Conservation (phyloP, 2,113 vertebrate genomes). For the Motacilla tschutschensis region DNA sequence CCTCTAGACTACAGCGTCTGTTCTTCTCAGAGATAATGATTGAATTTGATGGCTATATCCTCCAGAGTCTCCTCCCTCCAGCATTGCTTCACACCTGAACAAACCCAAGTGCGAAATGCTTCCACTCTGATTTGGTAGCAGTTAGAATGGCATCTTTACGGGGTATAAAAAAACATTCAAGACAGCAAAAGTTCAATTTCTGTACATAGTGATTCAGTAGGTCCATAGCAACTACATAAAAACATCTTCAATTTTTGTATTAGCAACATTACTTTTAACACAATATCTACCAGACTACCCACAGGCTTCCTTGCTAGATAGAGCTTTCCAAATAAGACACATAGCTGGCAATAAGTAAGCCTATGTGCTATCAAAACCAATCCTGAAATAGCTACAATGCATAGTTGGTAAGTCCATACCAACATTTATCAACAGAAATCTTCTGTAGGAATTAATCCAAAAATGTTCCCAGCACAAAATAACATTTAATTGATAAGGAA, state of each 20-base stretch:
- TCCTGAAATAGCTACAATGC: neutral
- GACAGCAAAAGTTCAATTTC: neutral
- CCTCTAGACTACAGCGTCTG: constrained; percentile 16
- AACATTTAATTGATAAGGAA: neutral
- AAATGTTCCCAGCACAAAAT: neutral
- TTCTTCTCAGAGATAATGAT: constrained; percentile 45
- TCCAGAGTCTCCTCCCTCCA: constrained; percentile 46
- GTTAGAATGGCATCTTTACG: neutral
- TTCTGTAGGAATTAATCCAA: neutral
- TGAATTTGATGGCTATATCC: constrained; percentile 47
- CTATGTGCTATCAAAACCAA: neutral
- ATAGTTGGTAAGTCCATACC: neutral
- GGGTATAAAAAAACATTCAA: neutral
- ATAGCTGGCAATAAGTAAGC: neutral
- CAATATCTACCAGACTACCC: neutral
- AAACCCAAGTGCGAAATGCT: constrained; percentile 32
- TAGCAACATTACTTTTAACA: neutral
- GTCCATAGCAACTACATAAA: neutral
- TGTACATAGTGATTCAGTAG: neutral
- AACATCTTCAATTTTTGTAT: neutral
- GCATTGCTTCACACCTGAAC: constrained; percentile 55
- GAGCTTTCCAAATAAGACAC: neutral
- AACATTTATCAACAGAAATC: neutral
- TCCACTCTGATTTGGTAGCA: neutral
- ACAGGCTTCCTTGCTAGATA: neutral